Conservation (phyloP, 2,113 vertebrate species). For the Silurus glanis region DNA sequence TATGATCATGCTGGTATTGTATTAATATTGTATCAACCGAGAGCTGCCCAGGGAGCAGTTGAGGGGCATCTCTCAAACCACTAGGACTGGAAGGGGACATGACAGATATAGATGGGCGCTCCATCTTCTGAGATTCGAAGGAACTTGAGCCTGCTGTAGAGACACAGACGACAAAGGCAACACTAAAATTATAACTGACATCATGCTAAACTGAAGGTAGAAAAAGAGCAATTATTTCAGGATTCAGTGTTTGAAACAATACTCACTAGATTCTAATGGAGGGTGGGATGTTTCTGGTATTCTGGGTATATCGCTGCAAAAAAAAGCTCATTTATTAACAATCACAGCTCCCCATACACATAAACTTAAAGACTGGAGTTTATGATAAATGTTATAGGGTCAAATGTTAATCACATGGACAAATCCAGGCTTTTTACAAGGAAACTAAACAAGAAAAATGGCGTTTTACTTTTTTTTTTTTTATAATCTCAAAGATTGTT, state of each 20-base stretch:
- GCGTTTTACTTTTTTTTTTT: no score
- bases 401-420: not conserved
- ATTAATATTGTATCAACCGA: slow-evolving; percentile 41
- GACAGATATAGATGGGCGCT: slow-evolving; percentile 94
- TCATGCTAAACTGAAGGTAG: not conserved
- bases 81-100: slow-evolving; percentile 94
- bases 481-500: slow-evolving; percentile 45
- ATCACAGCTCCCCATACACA: not conserved
- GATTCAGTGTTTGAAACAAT: slow-evolving; percentile 22
- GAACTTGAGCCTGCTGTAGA: slow-evolving; percentile 91
- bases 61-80: slow-evolving; percentile 88
- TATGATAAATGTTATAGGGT: not conserved
- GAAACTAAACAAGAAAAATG: not conserved
- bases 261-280: slow-evolving; percentile 95
- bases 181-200: slow-evolving; percentile 25
- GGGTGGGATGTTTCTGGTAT: slow-evolving; percentile 97
- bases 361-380: not conserved
- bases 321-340: slow-evolving; percentile 10
- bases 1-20: not conserved
- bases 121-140: slow-evolving; percentile 99
- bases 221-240: not conserved
- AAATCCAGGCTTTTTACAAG: not conserved
- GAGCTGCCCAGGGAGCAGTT: slow-evolving; percentile 91
- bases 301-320: slow-evolving; percentile 93
- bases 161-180: slow-evolving; percentile 23